Conservation (phyloP, 2,888 invertebrate species). For the Dryocosmus kuriphilus region DNA sequence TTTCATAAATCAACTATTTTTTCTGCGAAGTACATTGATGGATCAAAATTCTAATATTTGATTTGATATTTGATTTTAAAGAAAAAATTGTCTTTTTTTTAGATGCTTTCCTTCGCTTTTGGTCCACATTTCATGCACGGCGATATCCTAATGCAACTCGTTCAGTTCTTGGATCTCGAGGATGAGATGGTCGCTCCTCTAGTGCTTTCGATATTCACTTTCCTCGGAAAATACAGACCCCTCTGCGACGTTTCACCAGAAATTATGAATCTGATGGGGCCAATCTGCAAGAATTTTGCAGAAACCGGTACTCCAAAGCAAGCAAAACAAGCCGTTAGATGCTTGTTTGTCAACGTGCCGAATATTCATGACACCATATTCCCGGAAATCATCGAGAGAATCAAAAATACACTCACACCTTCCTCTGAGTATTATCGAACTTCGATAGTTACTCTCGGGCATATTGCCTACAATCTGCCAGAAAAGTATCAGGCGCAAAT, state of each 20-base stretch:
- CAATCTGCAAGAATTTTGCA: slow-evolving; percentile 92
- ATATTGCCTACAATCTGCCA: slow-evolving; percentile 95
- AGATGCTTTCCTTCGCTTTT: slow-evolving; percentile 94
- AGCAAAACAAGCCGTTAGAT: slow-evolving; percentile 97
- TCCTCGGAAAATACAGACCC: slow-evolving; percentile 91
- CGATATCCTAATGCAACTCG: slow-evolving; percentile 88
- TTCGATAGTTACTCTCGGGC: slow-evolving; percentile 95
- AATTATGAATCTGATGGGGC: slow-evolving; percentile 88
- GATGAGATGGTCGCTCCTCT: slow-evolving; percentile 89
- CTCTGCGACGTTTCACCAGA: slow-evolving; percentile 88
- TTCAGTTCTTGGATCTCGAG: slow-evolving; percentile 88
- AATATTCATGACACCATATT: slow-evolving; percentile 86
- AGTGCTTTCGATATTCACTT: slow-evolving; percentile 90
- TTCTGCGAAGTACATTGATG: too few relatives aligned
- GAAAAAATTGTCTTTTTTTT: slow-evolving; percentile 50
- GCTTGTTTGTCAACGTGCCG: slow-evolving; percentile 91
- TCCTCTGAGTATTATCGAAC: slow-evolving; percentile 92
- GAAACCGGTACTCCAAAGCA: slow-evolving; percentile 95
- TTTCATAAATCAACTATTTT: too few relatives aligned
- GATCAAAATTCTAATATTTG: too few relatives aligned
- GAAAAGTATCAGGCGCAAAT: slow-evolving; percentile 93
- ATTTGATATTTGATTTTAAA: too few relatives aligned
- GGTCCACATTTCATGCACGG: slow-evolving; percentile 94
- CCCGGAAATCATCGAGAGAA: slow-evolving; percentile 89
- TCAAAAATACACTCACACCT: slow-evolving; percentile 87